Conservation (phyloP, 2,888 invertebrate genomes). For the Herminia tarsipennalis region DNA sequence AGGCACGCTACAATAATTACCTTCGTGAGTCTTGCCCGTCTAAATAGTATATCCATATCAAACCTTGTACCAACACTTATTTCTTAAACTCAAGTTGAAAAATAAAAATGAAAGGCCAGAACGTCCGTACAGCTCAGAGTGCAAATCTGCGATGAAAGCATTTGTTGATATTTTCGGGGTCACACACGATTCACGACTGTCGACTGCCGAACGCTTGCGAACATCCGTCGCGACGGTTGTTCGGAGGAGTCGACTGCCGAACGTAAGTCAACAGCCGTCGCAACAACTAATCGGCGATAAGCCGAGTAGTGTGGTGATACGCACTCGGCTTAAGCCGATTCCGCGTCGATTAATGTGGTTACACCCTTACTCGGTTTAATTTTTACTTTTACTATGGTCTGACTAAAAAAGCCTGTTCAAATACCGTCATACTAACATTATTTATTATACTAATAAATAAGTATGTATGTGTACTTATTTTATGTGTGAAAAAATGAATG, state of each 20-base stretch:
- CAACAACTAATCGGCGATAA: conserved; percentile 2
- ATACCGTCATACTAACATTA: too few species aligned
- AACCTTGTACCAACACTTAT: neutral
- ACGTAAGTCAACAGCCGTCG: neutral
- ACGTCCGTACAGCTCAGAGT: neutral
- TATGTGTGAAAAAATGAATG: too few species aligned
- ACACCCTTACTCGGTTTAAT: too few species aligned
- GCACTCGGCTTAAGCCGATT: too few species aligned
- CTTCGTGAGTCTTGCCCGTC: neutral
- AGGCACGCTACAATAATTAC: neutral
- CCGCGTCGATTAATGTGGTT: too few species aligned
- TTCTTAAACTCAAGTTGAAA: neutral
- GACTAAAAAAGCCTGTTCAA: too few species aligned
- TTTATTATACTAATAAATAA: too few species aligned
- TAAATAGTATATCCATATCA: neutral
- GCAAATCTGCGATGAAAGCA: neutral
- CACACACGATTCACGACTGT: neutral
- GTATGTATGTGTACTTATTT: too few species aligned
- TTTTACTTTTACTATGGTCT: too few species aligned
- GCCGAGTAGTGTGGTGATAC: too few species aligned
- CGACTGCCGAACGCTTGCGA: neutral
- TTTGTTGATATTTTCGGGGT: neutral
- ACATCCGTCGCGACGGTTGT: conserved; percentile 1
- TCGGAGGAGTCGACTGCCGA: neutral
- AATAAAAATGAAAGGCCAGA: neutral